Evolutionary conservation across 2,797 vertebrate genomes (phyloP).

Genomic region (Lateolabrax maculatus): DNA sequence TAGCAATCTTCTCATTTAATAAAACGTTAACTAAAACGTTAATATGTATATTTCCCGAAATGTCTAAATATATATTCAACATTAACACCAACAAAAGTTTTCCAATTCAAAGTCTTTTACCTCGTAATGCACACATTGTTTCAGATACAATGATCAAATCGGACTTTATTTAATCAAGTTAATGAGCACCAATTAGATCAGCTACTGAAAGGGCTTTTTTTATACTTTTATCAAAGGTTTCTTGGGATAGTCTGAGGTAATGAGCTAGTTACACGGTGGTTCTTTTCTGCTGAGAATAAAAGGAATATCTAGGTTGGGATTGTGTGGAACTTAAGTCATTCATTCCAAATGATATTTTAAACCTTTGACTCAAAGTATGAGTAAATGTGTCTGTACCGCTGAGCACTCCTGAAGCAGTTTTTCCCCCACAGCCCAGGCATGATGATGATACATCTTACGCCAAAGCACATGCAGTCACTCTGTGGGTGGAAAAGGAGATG

Average conservation of each 20-base stretch:
- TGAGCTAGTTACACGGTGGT: not conserved
- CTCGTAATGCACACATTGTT: not conserved
- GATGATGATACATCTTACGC: constrained; percentile 40
- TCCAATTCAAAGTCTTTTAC: not conserved
- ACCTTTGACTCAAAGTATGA: constrained; percentile 36
- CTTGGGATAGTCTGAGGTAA: constrained; percentile 8
- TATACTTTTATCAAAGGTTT: not conserved
- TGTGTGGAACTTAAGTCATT: constrained; percentile 5
- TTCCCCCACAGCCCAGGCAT: not conserved
- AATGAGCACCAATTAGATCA: not conserved
- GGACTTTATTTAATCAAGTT: not conserved
- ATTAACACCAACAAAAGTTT: not conserved
- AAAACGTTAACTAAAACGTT: too few species aligned
- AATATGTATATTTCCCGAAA: not conserved
- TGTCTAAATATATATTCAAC: not conserved
- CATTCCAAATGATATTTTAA: constrained; percentile 23
- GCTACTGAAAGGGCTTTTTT: not conserved
- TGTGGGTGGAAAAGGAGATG: constrained; percentile 61
- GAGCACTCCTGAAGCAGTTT: constrained; percentile 18
- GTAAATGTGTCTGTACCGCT: constrained; percentile 38
- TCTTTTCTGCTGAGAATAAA: constrained; percentile 9
- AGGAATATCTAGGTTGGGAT: not conserved
- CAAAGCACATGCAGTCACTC: constrained; percentile 35
- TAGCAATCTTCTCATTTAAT: not conserved
- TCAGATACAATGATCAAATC: not conserved